Evolutionary conservation across 2,113 vertebrate species (phyloP), one percentile per base, ranked within the genome.

Genomic region (Fulmarus glacialis): DNA sequence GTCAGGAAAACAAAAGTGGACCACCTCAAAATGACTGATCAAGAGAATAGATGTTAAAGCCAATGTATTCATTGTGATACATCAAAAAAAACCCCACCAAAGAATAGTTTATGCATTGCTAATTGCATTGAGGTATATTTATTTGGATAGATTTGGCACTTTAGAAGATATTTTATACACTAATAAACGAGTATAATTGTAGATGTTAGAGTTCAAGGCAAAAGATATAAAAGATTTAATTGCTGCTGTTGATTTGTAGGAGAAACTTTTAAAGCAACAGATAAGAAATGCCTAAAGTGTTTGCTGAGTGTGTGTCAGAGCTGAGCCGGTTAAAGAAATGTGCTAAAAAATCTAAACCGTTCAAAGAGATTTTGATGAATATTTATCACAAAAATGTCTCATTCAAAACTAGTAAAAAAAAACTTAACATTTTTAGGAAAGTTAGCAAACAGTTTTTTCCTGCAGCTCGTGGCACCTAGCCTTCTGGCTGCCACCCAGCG

Each of bases 1-100:
- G 96, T 95, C 97, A 91, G 92, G 96, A 97, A 98, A 98, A 98
- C 98, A 98, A 98, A 98, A 98, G 98, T 97, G 93, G 97, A 97
- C 98, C 98, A 98, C 97, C 98, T 98, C 98, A 97, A 97, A 97
- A 98, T 97, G 97, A 98, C 97, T 97, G 93, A 95, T 95, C 96
- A 93, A 93, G 92, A 98, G 97, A 98, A 97, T 98, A 96, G 97
- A 95, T 90, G 95, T 97, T 97, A 97, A 97, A 95, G 93, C 92
- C 81, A 95, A 98, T 98, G 97, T 98, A 98, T 98, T 99, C 98
- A 98, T 98, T 96, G 97, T 98, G 86, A 85, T 53, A 66, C 82
- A 87, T 93, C 7, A 75, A 75, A 93, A 93, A 40, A 82, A 86
- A 63, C 3, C 18, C 45, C 45, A 45, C 45, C 45, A 45, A 45